These are phyloP conservation scores for Tautogolabrus adspersus DNA, from an alignment of 2,113 vertebrate species.

Conservation along the genomic window DNA sequence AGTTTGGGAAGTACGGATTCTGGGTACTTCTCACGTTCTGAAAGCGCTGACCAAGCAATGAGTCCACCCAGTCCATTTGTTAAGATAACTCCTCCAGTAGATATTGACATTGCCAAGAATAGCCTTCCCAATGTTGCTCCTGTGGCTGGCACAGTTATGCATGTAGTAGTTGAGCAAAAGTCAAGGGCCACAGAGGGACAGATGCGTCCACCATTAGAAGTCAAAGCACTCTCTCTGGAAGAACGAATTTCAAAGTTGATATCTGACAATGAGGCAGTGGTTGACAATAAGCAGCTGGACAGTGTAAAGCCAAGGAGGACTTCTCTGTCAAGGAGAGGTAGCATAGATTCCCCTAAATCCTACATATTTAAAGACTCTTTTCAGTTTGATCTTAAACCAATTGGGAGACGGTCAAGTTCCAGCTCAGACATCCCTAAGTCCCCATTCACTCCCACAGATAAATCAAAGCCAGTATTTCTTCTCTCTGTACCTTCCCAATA, in stretches of 20 bases:
- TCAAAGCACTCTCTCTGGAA: slow-evolving; percentile 94
- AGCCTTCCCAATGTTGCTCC: slow-evolving; percentile 70
- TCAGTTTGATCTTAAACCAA: slow-evolving; percentile 97
- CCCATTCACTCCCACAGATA: slow-evolving; percentile 97
- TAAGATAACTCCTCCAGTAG: slow-evolving; percentile 86
- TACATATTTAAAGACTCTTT: slow-evolving; percentile 99
- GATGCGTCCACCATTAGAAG: slow-evolving; percentile 92
- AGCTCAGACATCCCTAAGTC: slow-evolving; percentile 99
- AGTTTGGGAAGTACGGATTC: slow-evolving; percentile 98
- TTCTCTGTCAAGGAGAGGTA: slow-evolving; percentile 95
- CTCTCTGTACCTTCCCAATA: slow-evolving; percentile 93
- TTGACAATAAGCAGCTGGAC: slow-evolving; percentile 97
- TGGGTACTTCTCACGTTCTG: slow-evolving; percentile 97
- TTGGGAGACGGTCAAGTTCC: slow-evolving; percentile 95
- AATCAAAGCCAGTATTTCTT: slow-evolving; percentile 96
- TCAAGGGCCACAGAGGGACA: slow-evolving; percentile 80
- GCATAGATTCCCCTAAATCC: slow-evolving; percentile 98
- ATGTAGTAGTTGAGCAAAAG: slow-evolving; percentile 85
- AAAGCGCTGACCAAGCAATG: slow-evolving; percentile 96
- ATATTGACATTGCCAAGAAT: slow-evolving; percentile 87
- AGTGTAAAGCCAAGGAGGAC: slow-evolving; percentile 98
- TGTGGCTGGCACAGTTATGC: slow-evolving; percentile 82
- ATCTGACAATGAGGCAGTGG: slow-evolving; percentile 97
- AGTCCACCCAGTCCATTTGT: slow-evolving; percentile 92
- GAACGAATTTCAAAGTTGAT: slow-evolving; percentile 97